Conservation (phyloP, 2,797 vertebrate species). For the Sitta carolinensis region DNA sequence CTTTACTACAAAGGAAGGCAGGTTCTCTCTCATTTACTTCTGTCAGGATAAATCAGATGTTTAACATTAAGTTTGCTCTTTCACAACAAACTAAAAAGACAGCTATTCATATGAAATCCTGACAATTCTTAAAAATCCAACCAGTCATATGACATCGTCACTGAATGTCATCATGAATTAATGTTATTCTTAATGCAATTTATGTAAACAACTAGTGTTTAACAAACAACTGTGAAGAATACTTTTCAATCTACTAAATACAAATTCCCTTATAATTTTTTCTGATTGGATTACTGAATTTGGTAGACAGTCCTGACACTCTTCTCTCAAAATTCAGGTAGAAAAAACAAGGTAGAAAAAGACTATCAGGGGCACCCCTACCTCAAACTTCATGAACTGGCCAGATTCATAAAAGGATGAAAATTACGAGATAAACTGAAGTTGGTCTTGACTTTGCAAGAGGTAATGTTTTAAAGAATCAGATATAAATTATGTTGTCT, state of each 20-base stretch:
- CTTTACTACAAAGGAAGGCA: slow-evolving; percentile 23
- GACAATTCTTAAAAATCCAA: not conserved
- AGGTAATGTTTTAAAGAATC: not conserved
- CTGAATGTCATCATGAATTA: not conserved
- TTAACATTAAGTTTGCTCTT: not conserved
- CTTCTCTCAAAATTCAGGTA: not conserved
- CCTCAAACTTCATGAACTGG: not conserved
- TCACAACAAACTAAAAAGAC: not conserved
- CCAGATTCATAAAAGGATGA: not conserved
- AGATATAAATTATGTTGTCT: not conserved
- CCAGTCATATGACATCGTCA: not conserved
- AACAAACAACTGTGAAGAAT: not conserved
- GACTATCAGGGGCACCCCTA: not conserved
- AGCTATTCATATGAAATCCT: not conserved
- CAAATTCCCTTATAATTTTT: not conserved
- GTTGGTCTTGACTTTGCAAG: not conserved
- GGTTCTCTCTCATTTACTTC: not conserved
- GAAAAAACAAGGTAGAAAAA: not conserved
- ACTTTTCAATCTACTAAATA: not conserved
- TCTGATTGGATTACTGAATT: not conserved
- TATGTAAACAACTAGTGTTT: not conserved
- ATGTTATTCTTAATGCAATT: not conserved
- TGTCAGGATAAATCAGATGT: slow-evolving; percentile 10
- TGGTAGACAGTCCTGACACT: not conserved
- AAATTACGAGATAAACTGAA: not conserved